Percentiles rank a stretch among this genome's conserved stretches.
Evolutionary conservation across 2,113 vertebrate genomes (phyloP).

Genomic region (Meles meles): DNA sequence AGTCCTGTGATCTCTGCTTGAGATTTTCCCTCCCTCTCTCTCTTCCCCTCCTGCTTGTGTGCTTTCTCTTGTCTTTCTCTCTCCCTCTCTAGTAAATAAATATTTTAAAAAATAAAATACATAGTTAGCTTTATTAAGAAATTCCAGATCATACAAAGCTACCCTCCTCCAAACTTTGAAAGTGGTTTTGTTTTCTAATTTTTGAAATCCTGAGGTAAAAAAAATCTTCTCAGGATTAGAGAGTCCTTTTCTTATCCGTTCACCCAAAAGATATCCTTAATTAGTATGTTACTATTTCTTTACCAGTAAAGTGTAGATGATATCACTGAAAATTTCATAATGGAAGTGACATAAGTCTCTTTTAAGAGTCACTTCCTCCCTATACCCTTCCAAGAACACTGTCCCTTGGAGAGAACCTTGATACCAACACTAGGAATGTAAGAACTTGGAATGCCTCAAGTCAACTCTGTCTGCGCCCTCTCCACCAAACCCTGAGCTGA

Average conservation of each 20-base stretch:
- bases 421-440: background rate
- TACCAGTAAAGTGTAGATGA: background rate
- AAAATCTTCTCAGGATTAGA: background rate
- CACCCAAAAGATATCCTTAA: background rate
- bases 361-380: background rate
- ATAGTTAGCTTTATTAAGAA: slow-evolving; percentile 11
- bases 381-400: background rate
- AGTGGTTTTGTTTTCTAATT: background rate
- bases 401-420: background rate
- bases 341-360: background rate
- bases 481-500: background rate
- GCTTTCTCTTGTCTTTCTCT: background rate
- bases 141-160: background rate
- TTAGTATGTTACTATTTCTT: background rate
- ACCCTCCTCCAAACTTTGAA: background rate
- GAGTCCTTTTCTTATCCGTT: background rate
- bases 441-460: background rate
- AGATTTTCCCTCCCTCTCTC: background rate
- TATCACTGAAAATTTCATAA: background rate
- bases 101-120: background rate
- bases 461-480: background rate
- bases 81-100: background rate
- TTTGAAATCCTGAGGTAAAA: background rate
- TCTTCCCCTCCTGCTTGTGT: background rate
- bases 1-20: background rate